Conservation (phyloP, 2,888 invertebrate genomes). For the Dasypogon diadema region DNA sequence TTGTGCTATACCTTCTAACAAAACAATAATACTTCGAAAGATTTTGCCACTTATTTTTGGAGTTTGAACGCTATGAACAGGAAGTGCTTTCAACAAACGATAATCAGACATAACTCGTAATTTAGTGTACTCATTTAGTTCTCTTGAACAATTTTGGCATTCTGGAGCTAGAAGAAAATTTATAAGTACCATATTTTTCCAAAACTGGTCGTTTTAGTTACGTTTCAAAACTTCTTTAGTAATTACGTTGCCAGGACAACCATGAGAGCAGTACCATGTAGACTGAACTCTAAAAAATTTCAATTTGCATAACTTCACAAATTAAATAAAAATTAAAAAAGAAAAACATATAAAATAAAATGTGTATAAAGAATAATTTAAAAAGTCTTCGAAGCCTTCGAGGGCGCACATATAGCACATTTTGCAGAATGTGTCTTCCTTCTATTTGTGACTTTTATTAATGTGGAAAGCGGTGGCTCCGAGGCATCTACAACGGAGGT, state of each 20-base stretch:
- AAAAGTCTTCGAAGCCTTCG: no score
- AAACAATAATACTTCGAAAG: conserved; percentile 60
- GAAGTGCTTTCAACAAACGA: conserved; percentile 61
- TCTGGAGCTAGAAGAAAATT: conserved; percentile 60
- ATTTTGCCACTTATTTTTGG: conserved; percentile 60
- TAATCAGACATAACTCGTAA: conserved; percentile 61
- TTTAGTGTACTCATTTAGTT: conserved; percentile 65
- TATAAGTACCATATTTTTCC: no score
- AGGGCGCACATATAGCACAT: no score
- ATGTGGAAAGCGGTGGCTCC: no score
- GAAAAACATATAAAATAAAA: no score
- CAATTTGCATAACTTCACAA: no score
- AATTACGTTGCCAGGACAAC: conserved; percentile 63
- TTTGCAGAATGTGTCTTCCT: no score
- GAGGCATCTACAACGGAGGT: no score
- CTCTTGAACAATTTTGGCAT: conserved; percentile 61
- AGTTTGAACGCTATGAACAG: conserved; percentile 60
- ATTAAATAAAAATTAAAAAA: no score
- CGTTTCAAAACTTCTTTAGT: conserved; percentile 52
- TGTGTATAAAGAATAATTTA: no score
- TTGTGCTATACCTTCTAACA: conserved; percentile 60
- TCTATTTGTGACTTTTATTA: no score
- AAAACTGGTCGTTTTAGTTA: no score
- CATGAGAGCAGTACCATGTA: conserved; percentile 65
- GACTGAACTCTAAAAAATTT: conserved; percentile 65